Evolutionary conservation across 2,888 invertebrate genomes (phyloP).

Genomic region (Pediacus dermestoides): DNA sequence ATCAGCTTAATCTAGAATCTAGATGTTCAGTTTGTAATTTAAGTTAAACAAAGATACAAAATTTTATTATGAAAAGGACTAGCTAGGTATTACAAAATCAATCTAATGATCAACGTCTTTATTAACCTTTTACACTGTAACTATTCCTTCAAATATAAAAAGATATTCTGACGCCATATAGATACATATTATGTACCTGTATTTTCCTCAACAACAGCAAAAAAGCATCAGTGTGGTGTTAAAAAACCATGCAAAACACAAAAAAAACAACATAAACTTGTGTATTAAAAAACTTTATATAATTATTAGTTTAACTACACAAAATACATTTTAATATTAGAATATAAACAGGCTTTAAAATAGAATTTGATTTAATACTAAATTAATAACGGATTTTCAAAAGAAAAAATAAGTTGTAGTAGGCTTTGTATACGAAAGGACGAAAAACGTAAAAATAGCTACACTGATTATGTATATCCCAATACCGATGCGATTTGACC

Average conservation of each 20-base stretch:
- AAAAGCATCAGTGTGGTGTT: too few species aligned
- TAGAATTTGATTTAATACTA: conserved; percentile 38
- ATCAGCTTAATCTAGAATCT: too few species aligned
- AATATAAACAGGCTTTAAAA: conserved; percentile 48
- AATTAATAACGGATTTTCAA: conserved; percentile 25
- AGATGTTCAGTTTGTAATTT: too few species aligned
- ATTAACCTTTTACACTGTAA: too few species aligned
- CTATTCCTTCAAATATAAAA: too few species aligned
- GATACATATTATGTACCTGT: too few species aligned
- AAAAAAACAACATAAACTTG: conserved; percentile 36
- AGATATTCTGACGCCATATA: too few species aligned
- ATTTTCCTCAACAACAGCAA: too few species aligned
- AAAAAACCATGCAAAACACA: conserved; percentile 18
- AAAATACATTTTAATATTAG: conserved; percentile 45
- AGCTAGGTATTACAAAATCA: too few species aligned
- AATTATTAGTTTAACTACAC: conserved; percentile 44
- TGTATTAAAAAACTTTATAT: conserved; percentile 44
- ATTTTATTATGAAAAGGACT: too few species aligned
- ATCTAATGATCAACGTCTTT: too few species aligned
- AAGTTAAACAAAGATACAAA: too few species aligned
- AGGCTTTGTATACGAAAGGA: conserved; percentile 25
- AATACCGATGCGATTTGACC: conserved; percentile 12
- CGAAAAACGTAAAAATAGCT: conserved; percentile 19
- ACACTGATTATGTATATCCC: conserved; percentile 19
- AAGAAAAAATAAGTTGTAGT: conserved; percentile 21